Evolutionary conservation across 2,888 invertebrate genomes (phyloP), one percentile per base, ranked within the genome.

Genomic region (Apotomis betuletana): DNA sequence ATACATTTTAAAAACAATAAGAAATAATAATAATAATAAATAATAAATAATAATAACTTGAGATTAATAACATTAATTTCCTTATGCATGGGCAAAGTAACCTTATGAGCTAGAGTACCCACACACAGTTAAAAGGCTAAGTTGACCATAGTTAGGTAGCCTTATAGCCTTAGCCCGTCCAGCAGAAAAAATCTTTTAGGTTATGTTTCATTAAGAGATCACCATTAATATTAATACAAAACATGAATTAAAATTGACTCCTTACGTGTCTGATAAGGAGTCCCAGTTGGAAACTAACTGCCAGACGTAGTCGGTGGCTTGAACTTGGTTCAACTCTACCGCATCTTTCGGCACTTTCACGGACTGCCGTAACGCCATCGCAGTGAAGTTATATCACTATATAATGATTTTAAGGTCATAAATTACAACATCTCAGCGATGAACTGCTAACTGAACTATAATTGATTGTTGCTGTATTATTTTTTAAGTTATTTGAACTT

Each of bases 301-400:
- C 93, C 94, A 94, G 78, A 95, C 95, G 82, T 95, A 95, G 3
- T 81, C 73, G 0, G 94, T 74, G 0, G 96, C 96, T 79, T 96
- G 94, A 0, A 89, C 72, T 85, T 94, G 94, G 4, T 87, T 84
- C 64, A 96, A 79, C 49, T 87, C 54, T 0, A 96, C 92, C 0
- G 95, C 96, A 90, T 95, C 95, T 76, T 88, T 76, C 0, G 96
- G 96, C 51, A 96, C 79, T 5, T 94, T 88, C 62, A 80, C 89
- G n/a, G 87, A 86, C 77, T 88, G 92, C 76, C 90, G 87, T 74
- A 96, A 85, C 65, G 95, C 95, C 96, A 96, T 95, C 36, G 41
- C 41, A 27, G 38, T 44, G 38, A 13, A 9, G 52, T 49, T 12
- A 51, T 36, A 36, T 36, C 13, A 52, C 57, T 36, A 41, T 44